phyloP scores from a whole-genome alignment of 2,113 vertebrate genomes.

The Notothenia coriiceps region DNA sequence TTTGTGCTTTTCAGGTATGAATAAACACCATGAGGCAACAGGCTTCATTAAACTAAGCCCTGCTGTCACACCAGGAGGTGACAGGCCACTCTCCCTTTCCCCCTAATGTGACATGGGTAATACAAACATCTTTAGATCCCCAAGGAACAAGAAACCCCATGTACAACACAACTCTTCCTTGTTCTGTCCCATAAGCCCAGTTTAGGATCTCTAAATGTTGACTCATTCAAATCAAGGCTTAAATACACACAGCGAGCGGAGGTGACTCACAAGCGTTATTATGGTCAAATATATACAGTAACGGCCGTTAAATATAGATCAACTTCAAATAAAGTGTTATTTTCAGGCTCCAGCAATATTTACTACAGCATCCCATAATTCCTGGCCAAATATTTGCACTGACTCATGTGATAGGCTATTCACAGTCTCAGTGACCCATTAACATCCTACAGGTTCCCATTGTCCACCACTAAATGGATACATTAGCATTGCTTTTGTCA shows the following conservation, averaged over 20 bases:
- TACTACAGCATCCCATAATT: slow-evolving; percentile 56
- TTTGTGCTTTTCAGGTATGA: slow-evolving; percentile 65
- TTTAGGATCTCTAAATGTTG: not conserved
- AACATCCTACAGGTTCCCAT: slow-evolving; percentile 80
- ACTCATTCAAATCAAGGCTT: not conserved
- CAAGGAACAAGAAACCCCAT: slow-evolving; percentile 13
- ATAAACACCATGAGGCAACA: slow-evolving; percentile 64
- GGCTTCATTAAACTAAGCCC: slow-evolving; percentile 66
- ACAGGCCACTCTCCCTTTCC: slow-evolving; percentile 72
- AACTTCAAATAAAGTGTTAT: not conserved
- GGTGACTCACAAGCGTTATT: not conserved
- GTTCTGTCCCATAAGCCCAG: slow-evolving; percentile 39
- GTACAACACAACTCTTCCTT: slow-evolving; percentile 32
- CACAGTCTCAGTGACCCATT: slow-evolving; percentile 85
- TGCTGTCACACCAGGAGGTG: slow-evolving; percentile 51
- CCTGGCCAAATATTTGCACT: slow-evolving; percentile 86
- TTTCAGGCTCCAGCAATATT: slow-evolving; percentile 2
- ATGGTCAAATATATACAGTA: not conserved
- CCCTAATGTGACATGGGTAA: slow-evolving; percentile 42
- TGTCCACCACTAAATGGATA: slow-evolving; percentile 74
- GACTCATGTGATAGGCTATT: slow-evolving; percentile 83
- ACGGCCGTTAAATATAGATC: no score
- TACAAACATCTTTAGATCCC: slow-evolving; percentile 56
- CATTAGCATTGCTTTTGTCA: slow-evolving; percentile 86
- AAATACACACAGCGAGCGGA: not conserved